Percentiles rank a stretch among this genome's conserved stretches.
Evolutionary conservation across 2,797 vertebrate genomes (phyloP).

Genomic region (Miichthys miiuy): DNA sequence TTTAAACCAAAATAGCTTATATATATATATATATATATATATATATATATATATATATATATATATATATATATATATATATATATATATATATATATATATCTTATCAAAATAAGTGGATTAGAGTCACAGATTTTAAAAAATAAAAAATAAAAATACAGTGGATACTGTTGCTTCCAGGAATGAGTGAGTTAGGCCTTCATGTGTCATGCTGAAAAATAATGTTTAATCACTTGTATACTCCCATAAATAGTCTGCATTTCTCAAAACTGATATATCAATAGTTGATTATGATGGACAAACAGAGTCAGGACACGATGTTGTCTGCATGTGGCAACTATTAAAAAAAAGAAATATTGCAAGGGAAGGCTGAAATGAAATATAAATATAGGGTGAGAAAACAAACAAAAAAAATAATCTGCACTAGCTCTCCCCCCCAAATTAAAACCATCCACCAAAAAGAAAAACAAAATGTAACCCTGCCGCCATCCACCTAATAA

Average conservation of each 20-base stretch:
- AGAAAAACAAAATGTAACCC: no score
- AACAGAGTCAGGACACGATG: background rate
- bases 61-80: background rate
- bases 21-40: no score
- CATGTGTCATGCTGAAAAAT: background rate
- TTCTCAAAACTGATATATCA: background rate
- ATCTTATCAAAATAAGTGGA: background rate
- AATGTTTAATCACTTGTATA: background rate
- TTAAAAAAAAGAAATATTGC: no score
- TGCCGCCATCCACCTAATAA: no score
- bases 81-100: background rate
- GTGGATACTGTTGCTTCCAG: background rate
- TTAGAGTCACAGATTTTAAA: background rate
- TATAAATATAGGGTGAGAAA: no score
- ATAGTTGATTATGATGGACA: background rate
- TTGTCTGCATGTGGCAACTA: no score
- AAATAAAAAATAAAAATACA: no score
- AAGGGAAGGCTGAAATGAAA: no score
- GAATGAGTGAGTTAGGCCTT: background rate
- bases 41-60: background rate
- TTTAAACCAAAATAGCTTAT: background rate
- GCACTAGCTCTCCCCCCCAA: no score
- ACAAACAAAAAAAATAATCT: background rate
- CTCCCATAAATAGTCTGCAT: background rate
- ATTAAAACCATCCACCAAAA: background rate